phyloP scores from a whole-genome alignment of 2,888 invertebrate species.

The Glaucopsyche alexis region DNA sequence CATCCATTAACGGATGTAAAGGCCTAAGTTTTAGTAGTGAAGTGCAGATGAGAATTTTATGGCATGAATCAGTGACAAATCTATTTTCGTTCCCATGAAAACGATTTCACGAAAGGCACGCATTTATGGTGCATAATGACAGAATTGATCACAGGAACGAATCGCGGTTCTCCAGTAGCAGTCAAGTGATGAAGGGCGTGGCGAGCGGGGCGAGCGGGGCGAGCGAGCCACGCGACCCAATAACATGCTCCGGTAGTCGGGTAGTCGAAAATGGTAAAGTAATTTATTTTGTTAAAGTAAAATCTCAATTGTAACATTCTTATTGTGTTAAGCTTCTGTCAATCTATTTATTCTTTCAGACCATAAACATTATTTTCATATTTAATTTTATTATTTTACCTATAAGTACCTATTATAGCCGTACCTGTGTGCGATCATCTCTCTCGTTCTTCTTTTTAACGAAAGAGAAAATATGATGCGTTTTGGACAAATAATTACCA shows the following conservation, averaged over 20 bases:
- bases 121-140: constrained; percentile 9
- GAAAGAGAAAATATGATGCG: too few species aligned
- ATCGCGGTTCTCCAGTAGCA: neutral
- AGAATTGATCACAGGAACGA: neutral
- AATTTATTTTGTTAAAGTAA: neutral
- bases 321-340: too few species aligned
- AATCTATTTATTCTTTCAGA: too few species aligned
- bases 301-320: too few species aligned
- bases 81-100: neutral
- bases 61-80: neutral
- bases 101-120: neutral
- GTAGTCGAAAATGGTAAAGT: constrained; percentile 1
- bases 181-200: neutral
- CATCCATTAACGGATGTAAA: too few species aligned
- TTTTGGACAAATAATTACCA: too few species aligned
- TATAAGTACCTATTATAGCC: too few species aligned
- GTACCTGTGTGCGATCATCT: too few species aligned
- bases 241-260: neutral
- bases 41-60: neutral
- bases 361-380: too few species aligned
- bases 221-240: constrained; percentile 12
- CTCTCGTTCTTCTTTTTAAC: too few species aligned
- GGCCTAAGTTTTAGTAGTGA: too few species aligned
- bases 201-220: neutral
- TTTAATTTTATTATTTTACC: too few species aligned